phyloP scores from a whole-genome alignment of 37 sponge, comb jelly and placozoan species.

The Petrosia ficiformis region DNA sequence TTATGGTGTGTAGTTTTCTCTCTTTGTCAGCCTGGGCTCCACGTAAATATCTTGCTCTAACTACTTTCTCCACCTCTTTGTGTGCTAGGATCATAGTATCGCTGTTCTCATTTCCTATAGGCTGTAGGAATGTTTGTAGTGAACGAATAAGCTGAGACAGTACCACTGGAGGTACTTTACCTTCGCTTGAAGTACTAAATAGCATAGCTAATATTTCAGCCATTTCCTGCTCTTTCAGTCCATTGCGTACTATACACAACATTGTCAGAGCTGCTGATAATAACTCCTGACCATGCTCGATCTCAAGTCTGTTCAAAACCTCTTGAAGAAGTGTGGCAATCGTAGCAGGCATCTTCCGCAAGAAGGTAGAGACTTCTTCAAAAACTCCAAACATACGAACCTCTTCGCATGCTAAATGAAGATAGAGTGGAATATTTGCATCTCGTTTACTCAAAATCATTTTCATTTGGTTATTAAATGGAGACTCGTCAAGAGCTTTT shows the following conservation, averaged over 20 bases:
- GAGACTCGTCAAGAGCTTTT: conserved; percentile 93
- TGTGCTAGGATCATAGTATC: conserved; percentile 61
- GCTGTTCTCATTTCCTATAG: conserved; percentile 42
- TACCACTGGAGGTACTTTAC: conserved; percentile 51
- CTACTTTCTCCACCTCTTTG: conserved; percentile 78
- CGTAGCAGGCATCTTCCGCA: conserved; percentile 71
- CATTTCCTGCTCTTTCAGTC: conserved; percentile 76
- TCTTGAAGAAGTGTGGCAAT: conserved; percentile 79
- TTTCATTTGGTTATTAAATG: conserved; percentile 97
- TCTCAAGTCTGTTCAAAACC: conserved; percentile 73
- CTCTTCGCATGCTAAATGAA: conserved; percentile 92
- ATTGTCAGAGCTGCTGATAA: conserved; percentile 52
- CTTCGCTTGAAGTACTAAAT: not conserved
- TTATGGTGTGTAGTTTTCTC: conserved; percentile 49
- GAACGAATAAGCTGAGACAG: conserved; percentile 65
- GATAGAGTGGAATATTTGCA: conserved; percentile 87
- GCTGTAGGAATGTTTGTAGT: conserved; percentile 74
- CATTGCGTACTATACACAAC: conserved; percentile 67
- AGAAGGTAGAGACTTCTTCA: conserved; percentile 64
- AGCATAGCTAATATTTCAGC: conserved; percentile 38
- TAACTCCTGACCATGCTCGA: conserved; percentile 69
- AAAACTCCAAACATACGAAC: conserved; percentile 93
- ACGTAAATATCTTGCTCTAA: conserved; percentile 61
- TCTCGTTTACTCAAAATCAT: conserved; percentile 95
- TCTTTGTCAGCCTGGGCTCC: conserved; percentile 60